Percentiles rank a stretch among this genome's conserved stretches.
Evolutionary conservation across 1,140 invertebrate species (phyloP).

Genomic region (Tyrophagus putrescentiae): DNA sequence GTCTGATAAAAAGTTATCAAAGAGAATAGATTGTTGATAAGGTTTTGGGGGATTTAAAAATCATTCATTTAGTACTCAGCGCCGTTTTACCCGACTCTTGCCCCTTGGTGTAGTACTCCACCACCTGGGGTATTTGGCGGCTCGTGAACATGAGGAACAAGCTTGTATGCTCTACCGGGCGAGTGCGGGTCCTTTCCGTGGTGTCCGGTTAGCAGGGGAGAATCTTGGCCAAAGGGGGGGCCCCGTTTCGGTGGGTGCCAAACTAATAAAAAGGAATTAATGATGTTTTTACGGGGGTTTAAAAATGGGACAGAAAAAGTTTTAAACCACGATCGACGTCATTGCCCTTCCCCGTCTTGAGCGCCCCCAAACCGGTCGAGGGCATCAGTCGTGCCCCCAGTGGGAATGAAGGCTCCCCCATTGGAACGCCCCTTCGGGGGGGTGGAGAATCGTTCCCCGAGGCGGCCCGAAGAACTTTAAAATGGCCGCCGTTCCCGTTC

Average conservation of each 20-base stretch:
- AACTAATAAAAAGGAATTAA: no score
- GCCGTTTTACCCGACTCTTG: neutral
- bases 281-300: no score
- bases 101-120: neutral
- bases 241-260: neutral
- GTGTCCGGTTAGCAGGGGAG: neutral
- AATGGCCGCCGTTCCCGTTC: neutral
- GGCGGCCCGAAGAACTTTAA: neutral
- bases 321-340: neutral
- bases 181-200: neutral
- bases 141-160: neutral
- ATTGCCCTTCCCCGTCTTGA: neutral
- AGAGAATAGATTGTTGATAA: no score
- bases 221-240: neutral
- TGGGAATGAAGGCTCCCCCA: neutral
- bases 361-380: neutral
- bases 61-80: no score
- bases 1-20: no score
- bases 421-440: neutral
- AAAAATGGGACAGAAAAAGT: no score
- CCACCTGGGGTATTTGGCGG: neutral
- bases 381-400: constrained; percentile 3
- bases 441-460: neutral
- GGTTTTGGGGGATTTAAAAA: no score
- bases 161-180: neutral